Conservation (phyloP, 2,797 vertebrate species). For the Lutjanus argentimaculatus region DNA sequence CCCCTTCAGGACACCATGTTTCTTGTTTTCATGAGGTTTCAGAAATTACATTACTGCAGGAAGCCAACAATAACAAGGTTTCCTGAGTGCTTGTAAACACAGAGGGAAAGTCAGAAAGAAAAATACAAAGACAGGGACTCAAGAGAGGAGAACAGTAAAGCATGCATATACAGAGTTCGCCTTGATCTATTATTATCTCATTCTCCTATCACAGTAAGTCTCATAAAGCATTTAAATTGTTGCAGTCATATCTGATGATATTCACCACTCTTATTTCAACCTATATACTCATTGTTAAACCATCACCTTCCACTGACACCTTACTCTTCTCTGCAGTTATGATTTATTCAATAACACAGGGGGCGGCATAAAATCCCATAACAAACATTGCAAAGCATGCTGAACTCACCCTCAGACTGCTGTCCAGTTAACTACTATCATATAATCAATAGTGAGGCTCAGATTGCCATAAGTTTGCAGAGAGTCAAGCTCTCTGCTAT, state of each 20-base stretch:
- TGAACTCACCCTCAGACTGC: neutral
- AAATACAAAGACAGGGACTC: neutral
- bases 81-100: neutral
- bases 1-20: neutral
- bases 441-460: neutral
- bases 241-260: neutral
- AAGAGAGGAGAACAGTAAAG: neutral
- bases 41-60: neutral
- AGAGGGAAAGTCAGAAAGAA: neutral
- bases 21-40: neutral
- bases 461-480: neutral
- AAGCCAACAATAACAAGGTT: neutral
- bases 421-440: neutral
- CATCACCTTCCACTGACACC: neutral
- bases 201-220: neutral
- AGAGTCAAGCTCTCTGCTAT: neutral
- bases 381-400: neutral
- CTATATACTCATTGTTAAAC: neutral
- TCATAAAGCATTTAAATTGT: neutral
- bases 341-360: constrained; percentile 1
- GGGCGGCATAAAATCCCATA: neutral
- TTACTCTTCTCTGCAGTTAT: neutral
- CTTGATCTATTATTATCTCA: neutral
- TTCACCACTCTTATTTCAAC: neutral
- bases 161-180: neutral